A percentile compares a stretch with the other conserved stretches of the same genome.
Evolutionary conservation across 2,113 vertebrate species (phyloP).

Genomic region (Neomonachus schauinslandi): DNA sequence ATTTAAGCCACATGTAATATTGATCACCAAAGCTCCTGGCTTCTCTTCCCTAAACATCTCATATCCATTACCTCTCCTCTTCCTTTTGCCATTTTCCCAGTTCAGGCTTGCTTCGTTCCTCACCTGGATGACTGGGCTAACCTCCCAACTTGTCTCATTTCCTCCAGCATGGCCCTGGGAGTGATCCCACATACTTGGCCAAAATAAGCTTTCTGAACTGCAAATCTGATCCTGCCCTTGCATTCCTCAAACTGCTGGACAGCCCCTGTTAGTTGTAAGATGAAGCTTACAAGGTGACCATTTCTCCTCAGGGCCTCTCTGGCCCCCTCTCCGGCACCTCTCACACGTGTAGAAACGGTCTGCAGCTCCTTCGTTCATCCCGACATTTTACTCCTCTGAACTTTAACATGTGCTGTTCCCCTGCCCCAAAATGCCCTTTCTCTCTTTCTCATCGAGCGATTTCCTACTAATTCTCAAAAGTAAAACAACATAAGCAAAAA

Average conservation of each 20-base stretch:
- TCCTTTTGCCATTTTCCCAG: not conserved
- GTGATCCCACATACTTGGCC: not conserved
- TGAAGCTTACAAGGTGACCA: not conserved
- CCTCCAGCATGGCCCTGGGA: not conserved
- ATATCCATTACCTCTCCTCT: not conserved
- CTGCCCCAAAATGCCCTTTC: not conserved
- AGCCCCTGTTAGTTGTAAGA: not conserved
- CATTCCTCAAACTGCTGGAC: not conserved
- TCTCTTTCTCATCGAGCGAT: not conserved
- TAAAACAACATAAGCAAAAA: not conserved
- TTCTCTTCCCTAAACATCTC: not conserved
- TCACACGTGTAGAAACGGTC: not conserved
- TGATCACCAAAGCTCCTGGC: not conserved
- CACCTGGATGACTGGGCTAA: slow-evolving; percentile 12
- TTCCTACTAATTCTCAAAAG: not conserved
- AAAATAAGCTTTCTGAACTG: not conserved
- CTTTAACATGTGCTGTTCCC: not conserved
- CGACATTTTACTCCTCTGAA: not conserved
- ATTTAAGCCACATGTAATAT: not conserved
- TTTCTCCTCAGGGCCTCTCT: not conserved
- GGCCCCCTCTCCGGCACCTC: not conserved
- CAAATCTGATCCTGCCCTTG: not conserved
- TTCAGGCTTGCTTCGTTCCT: not conserved
- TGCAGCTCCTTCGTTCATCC: not conserved
- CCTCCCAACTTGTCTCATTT: slow-evolving; percentile 63